Evolutionary conservation across 2,797 vertebrate genomes (phyloP), one percentile per base, ranked within the genome.

Genomic region (Ispidina lecontei): DNA sequence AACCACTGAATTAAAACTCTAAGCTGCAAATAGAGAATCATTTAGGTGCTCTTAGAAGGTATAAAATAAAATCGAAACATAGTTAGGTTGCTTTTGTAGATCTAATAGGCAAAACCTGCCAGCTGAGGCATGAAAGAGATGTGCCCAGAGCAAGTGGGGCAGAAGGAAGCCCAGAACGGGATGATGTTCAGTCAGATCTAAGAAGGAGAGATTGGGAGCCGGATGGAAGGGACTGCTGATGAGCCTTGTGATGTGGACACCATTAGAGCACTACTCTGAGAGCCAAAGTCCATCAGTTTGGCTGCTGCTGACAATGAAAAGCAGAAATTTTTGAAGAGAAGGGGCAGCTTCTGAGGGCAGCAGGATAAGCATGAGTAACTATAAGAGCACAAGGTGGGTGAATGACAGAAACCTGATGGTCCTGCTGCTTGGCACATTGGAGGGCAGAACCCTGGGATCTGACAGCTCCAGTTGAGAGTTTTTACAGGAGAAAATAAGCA

Each of bases 101-200:
- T 12, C 28, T 54, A 46, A 25, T 5, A 62, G 17, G 4, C 16
- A 68, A 77, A 77, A 47, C 0, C 13, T 88, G 18, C 5, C 39
- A 37, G 7, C 29, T 20, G n/a, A 81, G 16, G 6, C 0, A 0
- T 13, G 9, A 33, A 51, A 77, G 8, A 39, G 26, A 4, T 47
- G 20, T 46, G 26, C 9, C 23, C 16, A 37, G 23, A 68, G 6
- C 2, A 7, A 77, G 23, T 51, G 16, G 15, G 4, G 12, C 8
- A 37, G 12, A 49, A 8, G 2, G 19, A 81, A 75, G 7, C 4
- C 12, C 13, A 33, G 43, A 28, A 31, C 6, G 2, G 3, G 5
- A 2, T 2, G 19, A 26, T 18, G 28, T 5, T 22, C 4, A 7
- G 4, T 43, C 22, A 33, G 12, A 31, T 54, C 35, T 39, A 14